Evolutionary conservation across 2,113 vertebrate species (phyloP), one percentile per base, ranked within the genome.

Genomic region (Progne subis): DNA sequence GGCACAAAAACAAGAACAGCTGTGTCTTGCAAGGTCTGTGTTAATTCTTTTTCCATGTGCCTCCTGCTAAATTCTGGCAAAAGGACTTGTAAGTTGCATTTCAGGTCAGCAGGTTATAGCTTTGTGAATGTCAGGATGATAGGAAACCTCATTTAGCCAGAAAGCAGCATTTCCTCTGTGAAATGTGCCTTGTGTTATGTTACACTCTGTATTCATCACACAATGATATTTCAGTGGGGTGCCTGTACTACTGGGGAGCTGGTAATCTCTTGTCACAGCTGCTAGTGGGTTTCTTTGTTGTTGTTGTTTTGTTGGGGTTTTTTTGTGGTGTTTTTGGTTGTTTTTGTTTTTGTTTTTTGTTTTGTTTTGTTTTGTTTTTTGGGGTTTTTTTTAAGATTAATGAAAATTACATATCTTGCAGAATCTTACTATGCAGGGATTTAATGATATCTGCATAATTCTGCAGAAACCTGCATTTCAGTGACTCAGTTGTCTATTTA

Each of bases 351-450:
- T 37, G 37, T 37, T 37, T 37, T 37, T 37, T 37, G 37, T 37
- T 37, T 9, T 37, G 8, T 37, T 37, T 7, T 37, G 7, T 37
- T 37, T 37, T 37, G 37, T 7, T 37, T 37, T 37, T 37, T 37
- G 7, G 7, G 37, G 37, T 7, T 31, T 17, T 44, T 44, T 37
- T 34, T 6, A 75, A 78, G 43, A 80, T 83, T 74, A 77, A 82
- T 61, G 46, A 61, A 92, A 91, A 82, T 50, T 12, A 82, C 23
- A 53, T 89, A 79, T 92, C 18, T 41, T 87, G n/a, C 37, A 76
- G 77, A 53, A 60, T 37, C 34, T 83, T 64, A 55, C 18, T 75
- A 56, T 8, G 9, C 47, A 60, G 19, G 28, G 18, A 86, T 84
- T 57, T 84, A 76, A 31, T 0, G 0, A 49, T 26, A 37, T 34